Conservation (phyloP, 2,888 invertebrate genomes). For the Vanessa cardui region DNA sequence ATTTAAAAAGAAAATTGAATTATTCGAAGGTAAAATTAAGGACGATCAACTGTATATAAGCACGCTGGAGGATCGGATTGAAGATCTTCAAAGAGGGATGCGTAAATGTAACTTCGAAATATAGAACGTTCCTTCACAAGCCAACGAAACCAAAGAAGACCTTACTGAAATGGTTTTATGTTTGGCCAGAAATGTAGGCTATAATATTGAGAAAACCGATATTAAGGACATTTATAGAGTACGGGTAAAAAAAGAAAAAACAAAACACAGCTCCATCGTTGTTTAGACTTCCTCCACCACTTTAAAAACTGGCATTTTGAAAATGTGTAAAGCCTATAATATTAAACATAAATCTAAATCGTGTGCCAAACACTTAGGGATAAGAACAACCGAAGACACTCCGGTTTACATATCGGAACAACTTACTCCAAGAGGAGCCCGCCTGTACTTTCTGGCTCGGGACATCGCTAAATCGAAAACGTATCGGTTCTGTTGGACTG, state of each 20-base stretch:
- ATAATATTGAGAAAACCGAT: constrained; percentile 11
- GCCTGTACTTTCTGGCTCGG: constrained; percentile 27
- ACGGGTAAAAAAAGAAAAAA: constrained; percentile 12
- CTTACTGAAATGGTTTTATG: constrained; percentile 28
- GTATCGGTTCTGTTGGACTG: constrained; percentile 18
- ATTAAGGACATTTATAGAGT: constrained; percentile 35
- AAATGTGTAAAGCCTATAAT: constrained; percentile 35
- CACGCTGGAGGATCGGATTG: constrained; percentile 34
- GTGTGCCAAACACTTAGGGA: constrained; percentile 32
- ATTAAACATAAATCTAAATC: constrained; percentile 33
- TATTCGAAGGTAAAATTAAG: constrained; percentile 21
- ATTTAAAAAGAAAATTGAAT: constrained; percentile 29
- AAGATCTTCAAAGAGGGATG: constrained; percentile 30
- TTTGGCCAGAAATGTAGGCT: neutral
- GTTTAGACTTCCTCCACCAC: constrained; percentile 39
- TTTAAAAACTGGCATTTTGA: constrained; percentile 33
- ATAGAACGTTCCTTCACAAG: constrained; percentile 36
- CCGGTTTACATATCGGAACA: constrained; percentile 14
- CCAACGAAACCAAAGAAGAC: too few relatives aligned
- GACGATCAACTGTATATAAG: constrained; percentile 31
- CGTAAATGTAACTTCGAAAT: constrained; percentile 35
- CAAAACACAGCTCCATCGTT: constrained; percentile 33
- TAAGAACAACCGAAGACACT: constrained; percentile 7
- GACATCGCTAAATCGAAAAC: constrained; percentile 12
- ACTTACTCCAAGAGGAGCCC: constrained; percentile 12